A percentile compares a stretch with the other conserved stretches of the same genome.
These are phyloP conservation scores for Andrena marginata DNA, from an alignment of 2,888 invertebrate species.

Conservation along the genomic window DNA sequence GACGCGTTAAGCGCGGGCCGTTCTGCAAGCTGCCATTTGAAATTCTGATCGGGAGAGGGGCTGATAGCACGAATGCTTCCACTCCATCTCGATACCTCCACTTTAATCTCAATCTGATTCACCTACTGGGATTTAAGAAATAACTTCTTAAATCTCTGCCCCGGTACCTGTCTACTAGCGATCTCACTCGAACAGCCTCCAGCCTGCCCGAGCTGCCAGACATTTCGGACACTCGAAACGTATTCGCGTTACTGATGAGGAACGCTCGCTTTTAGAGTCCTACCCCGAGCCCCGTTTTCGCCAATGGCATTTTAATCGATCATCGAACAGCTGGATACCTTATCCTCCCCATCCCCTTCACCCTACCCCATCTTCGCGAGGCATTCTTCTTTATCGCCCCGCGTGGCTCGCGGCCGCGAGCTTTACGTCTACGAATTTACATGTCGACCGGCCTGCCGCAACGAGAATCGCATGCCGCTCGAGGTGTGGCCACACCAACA, in stretches of 20 bases:
- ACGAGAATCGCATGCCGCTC: constrained; percentile 63
- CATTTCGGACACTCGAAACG: background rate
- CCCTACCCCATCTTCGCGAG: background rate
- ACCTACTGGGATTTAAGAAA: too few species aligned
- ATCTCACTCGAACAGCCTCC: too few species aligned
- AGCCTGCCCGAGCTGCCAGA: too few species aligned
- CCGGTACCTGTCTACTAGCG: too few species aligned
- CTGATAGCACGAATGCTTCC: background rate
- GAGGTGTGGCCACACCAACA: constrained; percentile 67
- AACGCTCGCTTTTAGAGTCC: constrained; percentile 8
- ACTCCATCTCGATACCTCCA: too few species aligned
- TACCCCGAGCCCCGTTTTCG: constrained; percentile 45
- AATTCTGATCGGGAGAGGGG: constrained; percentile 40
- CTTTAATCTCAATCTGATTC: too few species aligned
- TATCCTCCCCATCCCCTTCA: background rate
- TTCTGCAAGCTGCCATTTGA: constrained; percentile 41
- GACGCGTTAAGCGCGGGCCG: constrained; percentile 46
- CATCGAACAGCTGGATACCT: constrained; percentile 40
- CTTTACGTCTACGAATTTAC: constrained; percentile 70
- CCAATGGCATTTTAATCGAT: constrained; percentile 66
- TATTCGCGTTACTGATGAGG: constrained; percentile 11
- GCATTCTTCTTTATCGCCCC: constrained; percentile 45
- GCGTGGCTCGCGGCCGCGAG: constrained; percentile 48
- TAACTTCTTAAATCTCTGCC: too few species aligned
- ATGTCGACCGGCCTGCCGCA: constrained; percentile 62